Percentiles rank a stretch among this genome's conserved stretches.
These are phyloP conservation scores for Serranus cabrilla DNA, from an alignment of 2,797 vertebrate species.

Conservation along the genomic window DNA sequence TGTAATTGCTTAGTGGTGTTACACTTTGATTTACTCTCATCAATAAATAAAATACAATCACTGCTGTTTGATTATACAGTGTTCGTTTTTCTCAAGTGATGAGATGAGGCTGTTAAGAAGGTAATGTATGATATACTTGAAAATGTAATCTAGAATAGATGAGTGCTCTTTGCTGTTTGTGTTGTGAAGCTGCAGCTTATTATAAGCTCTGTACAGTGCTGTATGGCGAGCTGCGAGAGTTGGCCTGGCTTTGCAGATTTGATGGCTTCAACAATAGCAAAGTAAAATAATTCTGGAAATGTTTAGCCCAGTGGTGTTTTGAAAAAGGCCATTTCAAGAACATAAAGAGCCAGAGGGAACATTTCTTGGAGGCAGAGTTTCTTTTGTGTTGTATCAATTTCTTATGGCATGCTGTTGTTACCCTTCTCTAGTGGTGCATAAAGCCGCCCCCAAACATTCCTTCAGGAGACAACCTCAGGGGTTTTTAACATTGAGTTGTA, in stretches of 20 bases:
- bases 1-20: conserved; percentile 79
- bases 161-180: conserved; percentile 20
- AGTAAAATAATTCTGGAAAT: conserved; percentile 74
- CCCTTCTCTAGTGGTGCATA: conserved; percentile 69
- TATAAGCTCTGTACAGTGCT: conserved; percentile 8
- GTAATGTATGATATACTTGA: conserved; percentile 65
- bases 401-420: conserved; percentile 67
- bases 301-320: conserved; percentile 76
- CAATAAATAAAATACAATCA: conserved; percentile 83
- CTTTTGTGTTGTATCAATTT: conserved; percentile 80
- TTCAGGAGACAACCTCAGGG: conserved; percentile 54
- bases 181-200: conserved; percentile 13
- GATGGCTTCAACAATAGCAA: conserved; percentile 53
- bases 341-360: conserved; percentile 76
- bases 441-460: conserved; percentile 61
- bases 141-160: conserved; percentile 58
- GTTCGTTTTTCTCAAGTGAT: conserved; percentile 75
- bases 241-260: conserved; percentile 51
- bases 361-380: conserved; percentile 72
- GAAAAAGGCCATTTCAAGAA: conserved; percentile 74
- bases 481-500: conserved; percentile 58
- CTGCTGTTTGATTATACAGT: conserved; percentile 73
- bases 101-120: conserved; percentile 66
- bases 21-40: conserved; percentile 78
- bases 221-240: conserved; percentile 17